Evolutionary conservation across 2,113 vertebrate genomes (phyloP), one percentile per base, ranked within the genome.

Genomic region (Ochotona curzoniae): DNA sequence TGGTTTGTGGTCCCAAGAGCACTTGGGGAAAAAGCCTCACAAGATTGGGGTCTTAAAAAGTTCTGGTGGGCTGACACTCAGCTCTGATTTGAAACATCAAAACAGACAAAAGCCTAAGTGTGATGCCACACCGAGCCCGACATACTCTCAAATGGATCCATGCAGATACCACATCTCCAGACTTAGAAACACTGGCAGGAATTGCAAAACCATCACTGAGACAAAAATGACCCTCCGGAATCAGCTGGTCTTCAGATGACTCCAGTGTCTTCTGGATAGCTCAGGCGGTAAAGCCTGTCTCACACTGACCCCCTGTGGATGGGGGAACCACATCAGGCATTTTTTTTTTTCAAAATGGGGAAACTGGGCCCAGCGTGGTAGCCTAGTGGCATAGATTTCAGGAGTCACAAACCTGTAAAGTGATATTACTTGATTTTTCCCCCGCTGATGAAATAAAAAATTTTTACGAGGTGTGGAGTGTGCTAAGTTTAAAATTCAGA

Each of bases 371-470:
- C n/a, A n/a, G n/a, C n/a, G n/a, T n/a, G n/a, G n/a, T n/a, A n/a
- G n/a, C n/a, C n/a, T n/a, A n/a, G n/a, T n/a, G 57, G 4, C 66
- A 93, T 44, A 66, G 69, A 64, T 78, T 89, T 82, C 86, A 32
- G 74, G 94, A 67, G 28, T 85, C 70, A 83, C 47, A 90, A 86
- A 76, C 12, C 28, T 63, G 8, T 78, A 80, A 84, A 47, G 28
- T 83, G 44, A 49, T 69, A 63, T n/a, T 81, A 10, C 35, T 76
- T 79, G 28, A 25, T n/a, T 84, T 67, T 17, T 85, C 20, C 25
- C 60, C 30, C 23, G 30, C 70, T 79, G n/a, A 69, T 82, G 61
- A 86, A 89, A 89, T 91, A n/a, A 93, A 28, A 66, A 95, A 71
- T 26, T 67, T 13, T 15, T 18, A 28, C 35, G 61, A 66, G 76